Evolutionary conservation across 2,888 invertebrate genomes (phyloP).

Genomic region (Eupithecia vulgata): DNA sequence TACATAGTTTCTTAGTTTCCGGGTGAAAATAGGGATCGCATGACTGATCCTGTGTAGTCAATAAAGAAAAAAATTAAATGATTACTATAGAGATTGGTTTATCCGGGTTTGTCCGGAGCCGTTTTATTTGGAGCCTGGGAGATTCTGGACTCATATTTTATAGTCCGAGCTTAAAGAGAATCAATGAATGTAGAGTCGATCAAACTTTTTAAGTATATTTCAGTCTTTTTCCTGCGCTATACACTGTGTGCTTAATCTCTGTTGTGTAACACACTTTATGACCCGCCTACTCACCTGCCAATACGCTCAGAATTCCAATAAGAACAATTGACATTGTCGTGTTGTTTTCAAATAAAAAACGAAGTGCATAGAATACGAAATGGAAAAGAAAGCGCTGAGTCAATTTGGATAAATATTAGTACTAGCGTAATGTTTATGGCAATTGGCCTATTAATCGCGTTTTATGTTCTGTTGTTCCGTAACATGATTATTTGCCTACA

Average conservation of each 20-base stretch:
- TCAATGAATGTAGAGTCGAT: not conserved
- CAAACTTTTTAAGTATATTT: not conserved
- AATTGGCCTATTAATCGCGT: constrained; percentile 62
- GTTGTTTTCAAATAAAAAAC: constrained; percentile 38
- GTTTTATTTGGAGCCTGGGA: no score
- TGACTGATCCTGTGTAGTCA: no score
- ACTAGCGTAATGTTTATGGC: constrained; percentile 63
- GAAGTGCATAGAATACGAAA: constrained; percentile 55
- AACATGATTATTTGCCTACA: constrained; percentile 68
- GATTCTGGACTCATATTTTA: no score
- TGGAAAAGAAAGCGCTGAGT: constrained; percentile 59
- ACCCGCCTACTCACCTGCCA: constrained; percentile 14
- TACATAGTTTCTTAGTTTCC: no score
- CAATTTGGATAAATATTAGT: constrained; percentile 52
- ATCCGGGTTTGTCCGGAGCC: no score
- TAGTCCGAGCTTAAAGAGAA: not conserved
- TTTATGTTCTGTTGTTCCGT: constrained; percentile 56
- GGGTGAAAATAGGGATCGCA: no score
- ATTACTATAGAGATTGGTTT: no score
- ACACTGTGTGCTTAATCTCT: not conserved
- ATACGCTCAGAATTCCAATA: constrained; percentile 22
- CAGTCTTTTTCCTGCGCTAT: not conserved
- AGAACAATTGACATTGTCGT: constrained; percentile 20
- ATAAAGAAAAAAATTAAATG: no score
- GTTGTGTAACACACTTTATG: constrained; percentile 19